These are phyloP conservation scores for Troides oblongomaculatus DNA, from an alignment of 2,888 invertebrate species.

Conservation along the genomic window DNA sequence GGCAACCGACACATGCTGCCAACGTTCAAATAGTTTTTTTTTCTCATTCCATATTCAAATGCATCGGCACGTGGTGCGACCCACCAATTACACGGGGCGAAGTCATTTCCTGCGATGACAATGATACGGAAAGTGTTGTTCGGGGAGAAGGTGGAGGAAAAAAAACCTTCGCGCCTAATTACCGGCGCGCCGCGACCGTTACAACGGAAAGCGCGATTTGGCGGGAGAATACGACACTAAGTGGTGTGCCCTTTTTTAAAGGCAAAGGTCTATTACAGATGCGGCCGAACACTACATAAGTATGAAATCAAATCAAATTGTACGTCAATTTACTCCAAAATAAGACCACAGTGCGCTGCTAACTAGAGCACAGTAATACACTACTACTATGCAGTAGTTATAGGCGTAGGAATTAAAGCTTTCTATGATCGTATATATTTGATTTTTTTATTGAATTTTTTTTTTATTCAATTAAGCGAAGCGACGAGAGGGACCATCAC, in stretches of 20 bases:
- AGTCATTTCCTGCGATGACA: conserved; percentile 72
- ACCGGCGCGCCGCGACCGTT: conserved; percentile 35
- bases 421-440: too few species aligned
- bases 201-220: conserved; percentile 44
- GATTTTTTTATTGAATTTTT: too few species aligned
- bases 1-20: conserved; percentile 43
- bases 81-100: conserved; percentile 62
- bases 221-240: conserved; percentile 40
- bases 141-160: conserved; percentile 29
- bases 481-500: too few species aligned
- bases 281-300: not conserved
- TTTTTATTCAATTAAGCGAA: too few species aligned
- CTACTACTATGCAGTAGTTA: too few species aligned
- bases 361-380: too few species aligned
- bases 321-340: too few species aligned
- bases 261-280: not conserved
- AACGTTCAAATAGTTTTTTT: conserved; percentile 37
- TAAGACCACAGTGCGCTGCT: too few species aligned
- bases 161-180: conserved; percentile 43
- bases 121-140: conserved; percentile 59
- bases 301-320: too few species aligned
- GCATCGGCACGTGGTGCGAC: conserved; percentile 54
- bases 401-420: too few species aligned
- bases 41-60: conserved; percentile 47
- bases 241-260: not conserved